These are phyloP conservation scores for Cataglyphis livida DNA, from an alignment of 2,888 invertebrate genomes.

Conservation along the genomic window DNA sequence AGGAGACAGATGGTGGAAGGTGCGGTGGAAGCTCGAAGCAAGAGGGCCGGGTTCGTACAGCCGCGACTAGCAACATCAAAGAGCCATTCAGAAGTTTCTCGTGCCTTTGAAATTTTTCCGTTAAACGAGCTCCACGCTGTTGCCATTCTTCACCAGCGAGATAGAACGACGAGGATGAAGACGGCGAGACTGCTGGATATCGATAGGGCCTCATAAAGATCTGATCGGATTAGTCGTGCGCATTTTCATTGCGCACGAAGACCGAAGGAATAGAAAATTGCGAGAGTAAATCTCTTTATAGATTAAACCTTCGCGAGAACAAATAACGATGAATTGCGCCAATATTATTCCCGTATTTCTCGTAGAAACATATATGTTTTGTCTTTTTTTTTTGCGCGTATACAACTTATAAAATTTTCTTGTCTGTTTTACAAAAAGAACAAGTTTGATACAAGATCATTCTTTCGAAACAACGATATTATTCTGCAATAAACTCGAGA, in stretches of 20 bases:
- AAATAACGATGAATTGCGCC: neutral
- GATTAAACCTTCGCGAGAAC: neutral
- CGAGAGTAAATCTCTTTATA: neutral
- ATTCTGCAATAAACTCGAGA: neutral
- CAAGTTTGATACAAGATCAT: neutral
- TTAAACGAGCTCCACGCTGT: slow-evolving; percentile 72
- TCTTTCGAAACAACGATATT: neutral
- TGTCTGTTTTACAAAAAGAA: neutral
- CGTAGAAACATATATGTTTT: neutral
- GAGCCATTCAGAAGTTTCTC: slow-evolving; percentile 70
- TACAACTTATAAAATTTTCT: neutral
- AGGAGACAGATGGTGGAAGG: slow-evolving; percentile 50
- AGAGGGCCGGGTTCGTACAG: slow-evolving; percentile 60
- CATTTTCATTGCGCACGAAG: slow-evolving; percentile 33
- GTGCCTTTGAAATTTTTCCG: slow-evolving; percentile 74
- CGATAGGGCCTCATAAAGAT: slow-evolving; percentile 70
- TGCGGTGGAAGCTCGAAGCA: slow-evolving; percentile 14
- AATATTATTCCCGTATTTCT: neutral
- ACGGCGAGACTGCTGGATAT: slow-evolving; percentile 58
- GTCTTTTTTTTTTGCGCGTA: neutral
- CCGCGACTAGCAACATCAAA: slow-evolving; percentile 73
- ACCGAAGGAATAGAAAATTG: slow-evolving; percentile 29
- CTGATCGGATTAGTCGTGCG: slow-evolving; percentile 43
- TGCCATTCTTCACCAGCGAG: slow-evolving; percentile 64
- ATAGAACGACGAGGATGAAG: slow-evolving; percentile 58